Base-by-base conservation (phyloP, 2,888 invertebrate genomes). In the Deilephila elpenor region DNA sequence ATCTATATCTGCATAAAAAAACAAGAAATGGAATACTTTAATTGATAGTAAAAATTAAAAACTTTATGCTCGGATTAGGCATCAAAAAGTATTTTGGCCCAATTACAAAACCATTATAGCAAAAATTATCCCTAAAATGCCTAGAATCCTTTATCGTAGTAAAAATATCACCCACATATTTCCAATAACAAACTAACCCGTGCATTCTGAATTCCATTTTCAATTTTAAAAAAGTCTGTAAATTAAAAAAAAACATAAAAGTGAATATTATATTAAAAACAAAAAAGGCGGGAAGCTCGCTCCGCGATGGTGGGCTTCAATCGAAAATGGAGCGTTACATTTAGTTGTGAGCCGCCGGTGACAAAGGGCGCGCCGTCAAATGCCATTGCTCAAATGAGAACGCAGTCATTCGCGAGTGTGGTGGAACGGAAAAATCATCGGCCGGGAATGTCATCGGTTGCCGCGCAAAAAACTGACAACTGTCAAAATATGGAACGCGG, bases 321-420 rank as follows among this genome's bases (percentile, higher is more conserved):
- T 93, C 89, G 85, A 91, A 91, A 91, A 92, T 88, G 89, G 90
- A 89, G 88, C 85, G 86, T 82, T 83, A 87, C 83, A 34, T 86
- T 88, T 91, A 83, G 90, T 89, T 87, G 87, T 85, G 83, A 80
- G 76, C 83, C 83, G 77, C 82, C 82, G 75, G 73, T 83, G 86
- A 93, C 91, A 93, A 93, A 92, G 89, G 88, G 83, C 74, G 82
- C 84, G 86, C 89, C 91, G 91, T 93, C 92, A 93, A 93, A 93
- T 91, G 93, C 89, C 93, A 94, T 94, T 94, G 93, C 93, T 89
- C 86, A 92, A 93, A 93, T 93, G 93, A 93, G 89, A 93, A 92
- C 90, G 88, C 93, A 92, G 88, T 92, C 92, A 92, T 90, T 89
- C 92, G 91, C 85, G 89, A 86, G 91, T 89, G 91, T 90, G 89